phyloP scores from a whole-genome alignment of 1,140 invertebrate genomes.

The Anthonomus grandis region DNA sequence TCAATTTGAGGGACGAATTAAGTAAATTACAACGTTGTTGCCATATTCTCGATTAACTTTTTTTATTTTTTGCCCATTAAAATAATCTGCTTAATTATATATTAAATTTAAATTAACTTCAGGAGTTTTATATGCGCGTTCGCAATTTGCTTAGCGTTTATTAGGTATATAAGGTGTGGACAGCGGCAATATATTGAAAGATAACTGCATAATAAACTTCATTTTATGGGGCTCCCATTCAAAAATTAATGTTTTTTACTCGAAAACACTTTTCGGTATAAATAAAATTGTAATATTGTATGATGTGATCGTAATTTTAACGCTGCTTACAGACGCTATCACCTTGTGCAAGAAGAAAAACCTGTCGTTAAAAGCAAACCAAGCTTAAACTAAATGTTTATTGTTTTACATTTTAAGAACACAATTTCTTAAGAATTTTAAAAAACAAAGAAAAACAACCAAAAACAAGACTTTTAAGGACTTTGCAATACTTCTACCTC shows the following conservation, averaged over 20 bases:
- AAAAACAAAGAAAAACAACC: too few species aligned
- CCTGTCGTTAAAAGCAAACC: too few species aligned
- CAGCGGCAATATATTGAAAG: constrained; percentile 25
- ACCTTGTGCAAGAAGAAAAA: too few species aligned
- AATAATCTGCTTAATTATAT: constrained; percentile 31
- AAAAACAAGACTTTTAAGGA: too few species aligned
- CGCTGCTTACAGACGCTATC: too few species aligned
- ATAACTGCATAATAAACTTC: constrained; percentile 11
- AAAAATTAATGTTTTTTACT: not conserved
- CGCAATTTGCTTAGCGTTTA: constrained; percentile 26
- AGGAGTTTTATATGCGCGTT: constrained; percentile 24
- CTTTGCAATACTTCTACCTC: too few species aligned
- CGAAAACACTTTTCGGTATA: not conserved
- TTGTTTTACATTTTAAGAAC: too few species aligned
- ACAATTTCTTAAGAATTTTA: too few species aligned
- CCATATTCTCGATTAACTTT: constrained; percentile 29
- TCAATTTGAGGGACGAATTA: constrained; percentile 30
- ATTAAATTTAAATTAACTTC: constrained; percentile 32
- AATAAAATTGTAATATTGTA: too few species aligned
- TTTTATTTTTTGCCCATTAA: constrained; percentile 25
- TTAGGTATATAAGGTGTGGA: constrained; percentile 27
- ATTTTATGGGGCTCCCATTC: too few species aligned
- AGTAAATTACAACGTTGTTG: constrained; percentile 31
- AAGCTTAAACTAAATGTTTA: too few species aligned
- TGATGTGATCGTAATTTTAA: too few species aligned